Evolutionary conservation across 92 coral and sea anemone genomes (phyloP).

Genomic region (Umimayanthus kanabou): DNA sequence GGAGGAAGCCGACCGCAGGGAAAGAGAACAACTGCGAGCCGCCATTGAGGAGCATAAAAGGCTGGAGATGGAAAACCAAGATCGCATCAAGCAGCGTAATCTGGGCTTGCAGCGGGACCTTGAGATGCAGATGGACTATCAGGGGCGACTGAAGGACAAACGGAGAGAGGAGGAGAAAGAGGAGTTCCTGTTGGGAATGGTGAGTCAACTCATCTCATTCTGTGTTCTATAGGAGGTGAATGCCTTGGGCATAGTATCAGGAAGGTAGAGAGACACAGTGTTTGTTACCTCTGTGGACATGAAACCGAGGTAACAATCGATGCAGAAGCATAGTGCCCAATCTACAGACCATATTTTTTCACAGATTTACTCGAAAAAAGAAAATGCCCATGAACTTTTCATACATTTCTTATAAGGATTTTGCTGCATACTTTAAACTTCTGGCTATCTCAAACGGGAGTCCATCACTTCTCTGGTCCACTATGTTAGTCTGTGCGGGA

Average conservation of each 20-base stretch:
- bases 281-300: too few species aligned
- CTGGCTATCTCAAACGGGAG: too few species aligned
- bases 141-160: slow-evolving; percentile 64
- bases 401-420: too few species aligned
- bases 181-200: slow-evolving; percentile 92
- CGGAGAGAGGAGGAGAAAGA: slow-evolving; percentile 83
- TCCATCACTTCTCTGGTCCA: too few species aligned
- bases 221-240: not conserved
- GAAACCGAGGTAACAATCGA: too few species aligned
- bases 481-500: too few species aligned
- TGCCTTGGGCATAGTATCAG: not conserved
- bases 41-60: slow-evolving; percentile 93
- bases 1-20: slow-evolving; percentile 71
- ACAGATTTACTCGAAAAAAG: too few species aligned
- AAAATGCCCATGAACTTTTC: too few species aligned
- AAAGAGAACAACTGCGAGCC: slow-evolving; percentile 72
- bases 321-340: too few species aligned
- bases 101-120: slow-evolving; percentile 77
- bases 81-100: slow-evolving; percentile 80
- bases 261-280: not conserved
- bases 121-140: slow-evolving; percentile 95
- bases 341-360: too few species aligned
- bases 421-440: too few species aligned
- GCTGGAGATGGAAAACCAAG: slow-evolving; percentile 77
- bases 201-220: slow-evolving; percentile 30